Conservation (phyloP, 2,113 vertebrate genomes). For the Anoura caudifer region DNA sequence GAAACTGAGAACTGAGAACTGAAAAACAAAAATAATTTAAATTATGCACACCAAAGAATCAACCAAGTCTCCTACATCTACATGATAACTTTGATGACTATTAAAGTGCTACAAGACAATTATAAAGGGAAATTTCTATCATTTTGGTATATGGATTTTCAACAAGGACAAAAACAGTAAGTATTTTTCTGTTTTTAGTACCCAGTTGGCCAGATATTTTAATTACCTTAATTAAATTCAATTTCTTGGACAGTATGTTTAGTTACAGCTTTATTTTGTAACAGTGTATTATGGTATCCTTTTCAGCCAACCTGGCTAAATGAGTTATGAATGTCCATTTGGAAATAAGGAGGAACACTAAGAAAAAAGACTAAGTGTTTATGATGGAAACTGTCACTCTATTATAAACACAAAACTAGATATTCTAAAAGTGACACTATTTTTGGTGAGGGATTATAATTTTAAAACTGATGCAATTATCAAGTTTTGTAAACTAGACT, state of each 20-base stretch:
- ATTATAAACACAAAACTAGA: neutral
- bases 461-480: neutral
- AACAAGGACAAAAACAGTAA: slow-evolving; percentile 5
- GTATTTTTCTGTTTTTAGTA: neutral
- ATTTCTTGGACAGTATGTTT: neutral
- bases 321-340: neutral
- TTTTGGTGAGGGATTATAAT: neutral
- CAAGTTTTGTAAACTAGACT: slow-evolving; percentile 17
- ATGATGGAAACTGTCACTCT: neutral
- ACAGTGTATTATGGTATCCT: neutral
- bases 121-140: neutral
- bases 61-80: neutral
- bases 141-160: neutral
- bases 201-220: neutral
- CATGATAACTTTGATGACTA: neutral
- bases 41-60: neutral
- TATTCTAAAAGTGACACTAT: slow-evolving; percentile 10
- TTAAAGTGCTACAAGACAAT: neutral
- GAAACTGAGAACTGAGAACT: neutral
- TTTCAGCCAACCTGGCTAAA: neutral
- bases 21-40: slow-evolving; percentile 43
- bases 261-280: slow-evolving; percentile 25
- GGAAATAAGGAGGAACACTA: neutral
- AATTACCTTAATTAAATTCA: neutral
- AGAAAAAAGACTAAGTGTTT: slow-evolving; percentile 14